phyloP scores from a whole-genome alignment of 2,797 vertebrate species.

The Monodelphis domestica region DNA sequence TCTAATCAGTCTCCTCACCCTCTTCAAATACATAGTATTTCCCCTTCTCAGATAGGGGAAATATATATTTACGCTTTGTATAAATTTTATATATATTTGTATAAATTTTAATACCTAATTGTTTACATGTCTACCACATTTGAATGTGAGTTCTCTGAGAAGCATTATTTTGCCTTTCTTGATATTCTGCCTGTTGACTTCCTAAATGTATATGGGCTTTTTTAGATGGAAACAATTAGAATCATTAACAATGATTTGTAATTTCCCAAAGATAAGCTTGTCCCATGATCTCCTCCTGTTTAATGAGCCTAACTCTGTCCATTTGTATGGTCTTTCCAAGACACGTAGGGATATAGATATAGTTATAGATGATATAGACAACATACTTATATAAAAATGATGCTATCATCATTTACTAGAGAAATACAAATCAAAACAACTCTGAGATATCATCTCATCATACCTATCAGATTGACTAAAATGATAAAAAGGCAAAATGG shows the following conservation, averaged over 20 bases:
- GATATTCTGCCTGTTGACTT: neutral
- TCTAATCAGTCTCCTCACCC: neutral
- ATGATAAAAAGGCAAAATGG: no score
- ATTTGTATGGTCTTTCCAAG: neutral
- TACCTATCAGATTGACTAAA: no score
- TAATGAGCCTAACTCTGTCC: neutral
- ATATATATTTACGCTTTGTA: neutral
- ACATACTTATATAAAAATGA: neutral
- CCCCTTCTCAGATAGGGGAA: neutral
- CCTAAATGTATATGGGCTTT: neutral
- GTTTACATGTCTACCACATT: neutral
- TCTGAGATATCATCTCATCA: no score
- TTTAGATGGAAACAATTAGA: neutral
- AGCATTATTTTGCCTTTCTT: neutral
- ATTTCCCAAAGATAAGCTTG: neutral
- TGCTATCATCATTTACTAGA: no score
- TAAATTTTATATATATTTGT: neutral
- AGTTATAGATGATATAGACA: neutral
- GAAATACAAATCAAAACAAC: no score
- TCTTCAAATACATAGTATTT: neutral
- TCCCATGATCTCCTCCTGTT: neutral
- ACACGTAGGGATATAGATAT: neutral
- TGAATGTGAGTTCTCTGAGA: neutral
- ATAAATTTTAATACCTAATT: neutral
- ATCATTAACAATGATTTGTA: neutral